phyloP scores from a whole-genome alignment of 2,888 invertebrate genomes.

The Epirrita christyi region DNA sequence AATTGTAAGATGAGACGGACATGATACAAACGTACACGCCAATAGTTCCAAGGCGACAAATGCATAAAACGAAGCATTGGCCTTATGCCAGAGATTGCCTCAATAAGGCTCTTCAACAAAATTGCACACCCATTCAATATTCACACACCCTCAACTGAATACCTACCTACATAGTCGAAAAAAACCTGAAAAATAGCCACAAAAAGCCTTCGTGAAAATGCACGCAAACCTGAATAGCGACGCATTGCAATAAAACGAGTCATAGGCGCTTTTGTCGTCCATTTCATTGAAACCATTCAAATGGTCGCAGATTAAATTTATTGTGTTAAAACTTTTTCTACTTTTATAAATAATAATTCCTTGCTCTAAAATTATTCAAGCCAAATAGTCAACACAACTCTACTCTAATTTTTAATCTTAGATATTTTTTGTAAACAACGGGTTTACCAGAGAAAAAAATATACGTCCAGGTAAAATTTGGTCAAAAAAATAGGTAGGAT shows the following conservation, averaged over 20 bases:
- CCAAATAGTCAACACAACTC: background rate
- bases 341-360: slow-evolving; percentile 1
- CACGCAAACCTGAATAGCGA: slow-evolving; percentile 21
- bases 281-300: slow-evolving; percentile 6
- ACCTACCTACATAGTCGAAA: slow-evolving; percentile 11
- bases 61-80: background rate
- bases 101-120: slow-evolving; percentile 7
- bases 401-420: background rate
- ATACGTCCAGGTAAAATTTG: too few relatives aligned
- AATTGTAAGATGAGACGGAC: too few relatives aligned
- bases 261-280: slow-evolving; percentile 19
- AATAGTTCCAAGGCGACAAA: background rate
- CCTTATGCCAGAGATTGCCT: slow-evolving; percentile 8
- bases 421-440: too few relatives aligned
- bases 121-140: slow-evolving; percentile 8
- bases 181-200: slow-evolving; percentile 18
- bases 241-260: slow-evolving; percentile 24
- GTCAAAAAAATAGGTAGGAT: too few relatives aligned
- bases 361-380: background rate
- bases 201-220: slow-evolving; percentile 24
- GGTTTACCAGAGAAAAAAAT: too few relatives aligned
- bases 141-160: slow-evolving; percentile 16
- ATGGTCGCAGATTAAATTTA: slow-evolving; percentile 20
- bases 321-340: slow-evolving; percentile 19
- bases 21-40: background rate